A percentile compares a stretch with the other conserved stretches of the same genome.
Conservation (phyloP, 2,113 vertebrate genomes). For the Apodemus speciosus region DNA sequence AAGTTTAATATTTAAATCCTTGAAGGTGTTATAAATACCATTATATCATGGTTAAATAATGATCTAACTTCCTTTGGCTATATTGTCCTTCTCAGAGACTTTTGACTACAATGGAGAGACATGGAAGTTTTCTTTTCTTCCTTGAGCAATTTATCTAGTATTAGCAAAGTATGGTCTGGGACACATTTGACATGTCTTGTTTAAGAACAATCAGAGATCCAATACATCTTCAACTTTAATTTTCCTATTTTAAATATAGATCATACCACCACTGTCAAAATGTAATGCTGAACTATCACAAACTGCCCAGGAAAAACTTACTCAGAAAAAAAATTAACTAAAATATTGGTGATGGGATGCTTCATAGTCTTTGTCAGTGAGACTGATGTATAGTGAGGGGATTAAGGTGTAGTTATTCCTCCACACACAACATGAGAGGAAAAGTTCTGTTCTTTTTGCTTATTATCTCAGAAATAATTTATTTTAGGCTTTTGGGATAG, state of each 20-base stretch:
- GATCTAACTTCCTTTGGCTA: background rate
- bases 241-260: constrained; percentile 33
- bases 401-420: background rate
- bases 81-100: background rate
- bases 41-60: constrained; percentile 39
- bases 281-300: constrained; percentile 30
- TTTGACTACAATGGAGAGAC: constrained; percentile 3
- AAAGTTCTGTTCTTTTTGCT: background rate
- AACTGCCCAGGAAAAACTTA: constrained; percentile 25
- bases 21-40: constrained; percentile 22
- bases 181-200: constrained; percentile 40
- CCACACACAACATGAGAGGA: background rate
- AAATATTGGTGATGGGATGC: constrained; percentile 1
- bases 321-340: constrained; percentile 5
- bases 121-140: background rate
- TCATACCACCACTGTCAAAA: constrained; percentile 1
- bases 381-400: background rate
- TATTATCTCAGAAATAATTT: constrained; percentile 51
- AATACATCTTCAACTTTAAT: constrained; percentile 22
- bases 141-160: background rate
- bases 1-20: constrained; percentile 27
- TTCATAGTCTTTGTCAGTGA: background rate
- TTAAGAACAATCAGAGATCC: constrained; percentile 32
- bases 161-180: constrained; percentile 12
- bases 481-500: constrained; percentile 33